Conservation (phyloP, 1,140 invertebrate genomes). For the Drosophila micromelanica region DNA sequence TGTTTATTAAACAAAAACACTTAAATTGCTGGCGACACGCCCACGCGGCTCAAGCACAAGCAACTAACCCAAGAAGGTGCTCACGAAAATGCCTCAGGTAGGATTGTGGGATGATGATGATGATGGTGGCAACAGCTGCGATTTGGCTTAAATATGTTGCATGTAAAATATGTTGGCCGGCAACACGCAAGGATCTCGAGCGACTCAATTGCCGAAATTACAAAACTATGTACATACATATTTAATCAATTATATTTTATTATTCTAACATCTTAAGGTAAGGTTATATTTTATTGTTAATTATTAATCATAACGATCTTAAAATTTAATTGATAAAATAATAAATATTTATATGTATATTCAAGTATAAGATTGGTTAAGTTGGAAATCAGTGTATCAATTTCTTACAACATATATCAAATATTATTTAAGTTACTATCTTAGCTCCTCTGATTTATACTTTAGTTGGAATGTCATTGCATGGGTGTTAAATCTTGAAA, state of each 20-base stretch:
- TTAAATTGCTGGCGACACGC: constrained; percentile 67
- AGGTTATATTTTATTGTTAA: background rate
- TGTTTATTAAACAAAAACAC: constrained; percentile 79
- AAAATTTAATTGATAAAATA: too few species aligned
- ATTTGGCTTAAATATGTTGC: constrained; percentile 17
- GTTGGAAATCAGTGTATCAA: too few species aligned
- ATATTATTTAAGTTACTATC: constrained; percentile 8
- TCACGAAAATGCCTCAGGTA: constrained; percentile 27
- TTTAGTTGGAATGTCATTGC: constrained; percentile 8
- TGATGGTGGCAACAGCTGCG: constrained; percentile 19
- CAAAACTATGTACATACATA: background rate
- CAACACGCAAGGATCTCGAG: background rate
- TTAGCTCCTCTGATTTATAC: constrained; percentile 16
- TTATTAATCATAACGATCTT: background rate
- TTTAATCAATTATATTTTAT: too few species aligned
- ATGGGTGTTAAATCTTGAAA: constrained; percentile 12
- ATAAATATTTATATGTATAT: too few species aligned
- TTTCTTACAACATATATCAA: background rate
- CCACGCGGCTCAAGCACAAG: constrained; percentile 25
- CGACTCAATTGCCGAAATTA: background rate
- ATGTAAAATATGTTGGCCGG: constrained; percentile 35
- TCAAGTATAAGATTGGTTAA: too few species aligned
- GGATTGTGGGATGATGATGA: constrained; percentile 1
- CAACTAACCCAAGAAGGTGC: constrained; percentile 11
- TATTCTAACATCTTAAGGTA: too few species aligned